Base-by-base conservation (phyloP, 64 coral and sea anemone species). In the Montipora cactus region DNA sequence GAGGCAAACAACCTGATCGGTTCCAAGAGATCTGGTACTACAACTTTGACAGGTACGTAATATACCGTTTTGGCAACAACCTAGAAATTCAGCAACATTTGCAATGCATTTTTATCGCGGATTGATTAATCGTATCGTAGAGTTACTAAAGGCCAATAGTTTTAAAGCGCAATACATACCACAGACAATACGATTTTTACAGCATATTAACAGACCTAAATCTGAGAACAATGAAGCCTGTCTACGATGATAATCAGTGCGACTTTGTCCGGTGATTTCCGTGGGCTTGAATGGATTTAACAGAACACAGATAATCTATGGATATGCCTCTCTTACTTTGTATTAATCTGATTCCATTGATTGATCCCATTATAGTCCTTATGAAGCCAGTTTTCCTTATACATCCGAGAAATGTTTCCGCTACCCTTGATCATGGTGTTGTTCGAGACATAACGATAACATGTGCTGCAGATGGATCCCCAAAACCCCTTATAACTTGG, bases 1-100 rank as follows among this genome's bases (percentile, higher is more conserved):
- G 67, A 72, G 68, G 90, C 69, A 14, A 84, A 58, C 47, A 92
- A 13, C 47, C 44, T 68, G 11, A 14, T 58, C 4, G 90, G 90
- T 14, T 67, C 22, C 25, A 84, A 47, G 22, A 84, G 25, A n/a
- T 84, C 81, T 47, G 8, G 57, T 18, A 67, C 58, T 67, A 44
- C 25, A 7, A 84, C 61, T 67, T n/a, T 84, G 14, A 47, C 59
- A 67, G 81, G 81, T 84, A 67, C 0, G 15, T 67, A 67, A 15
- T 4, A 4, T 67, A 15, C 4, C 16, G 11, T 4, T 9, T 67
- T 67, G 37, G 37, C 1, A 37, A 37, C 37, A 37, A 37, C 1
- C 37, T 37, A 37, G 37, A 37, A 1, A 37, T 37, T 37, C 37
- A 37, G 0, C 37, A 37, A 37, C 37, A 37, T 37, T 1, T 37